These are phyloP conservation scores for Leptopilina drosophilae DNA, from an alignment of 2,888 invertebrate species.

Conservation along the genomic window DNA sequence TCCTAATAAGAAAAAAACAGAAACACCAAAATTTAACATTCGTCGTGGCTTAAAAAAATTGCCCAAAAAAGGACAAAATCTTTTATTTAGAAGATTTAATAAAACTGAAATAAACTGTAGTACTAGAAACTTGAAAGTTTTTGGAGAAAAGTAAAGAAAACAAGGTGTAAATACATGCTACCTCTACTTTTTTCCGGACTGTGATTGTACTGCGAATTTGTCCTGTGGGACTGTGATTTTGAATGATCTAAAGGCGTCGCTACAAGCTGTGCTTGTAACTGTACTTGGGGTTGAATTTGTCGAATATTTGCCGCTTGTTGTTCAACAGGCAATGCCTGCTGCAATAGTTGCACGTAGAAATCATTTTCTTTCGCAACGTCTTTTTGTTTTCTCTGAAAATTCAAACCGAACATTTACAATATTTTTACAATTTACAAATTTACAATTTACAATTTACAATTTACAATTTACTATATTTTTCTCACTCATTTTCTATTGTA, in stretches of 20 bases:
- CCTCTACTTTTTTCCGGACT: conserved; percentile 78
- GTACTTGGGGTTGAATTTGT: conserved; percentile 69
- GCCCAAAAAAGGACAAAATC: not conserved
- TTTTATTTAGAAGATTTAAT: not conserved
- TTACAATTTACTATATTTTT: too few relatives aligned
- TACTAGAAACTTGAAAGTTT: too few relatives aligned
- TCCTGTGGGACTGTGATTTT: conserved; percentile 73
- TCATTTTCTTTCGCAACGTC: conserved; percentile 97
- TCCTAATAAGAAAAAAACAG: conserved; percentile 55
- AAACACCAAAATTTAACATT: not conserved
- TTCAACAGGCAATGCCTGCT: conserved; percentile 91
- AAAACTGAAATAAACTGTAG: too few relatives aligned
- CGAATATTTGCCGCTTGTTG: conserved; percentile 73
- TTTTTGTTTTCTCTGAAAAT: conserved; percentile 88
- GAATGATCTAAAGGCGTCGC: conserved; percentile 68
- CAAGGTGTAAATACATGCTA: conserved; percentile 69
- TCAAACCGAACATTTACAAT: not conserved
- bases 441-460: not conserved
- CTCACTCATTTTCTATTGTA: too few relatives aligned
- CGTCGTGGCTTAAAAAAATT: not conserved
- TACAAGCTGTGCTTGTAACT: conserved; percentile 68
- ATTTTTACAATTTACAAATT: not conserved
- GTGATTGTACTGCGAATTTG: conserved; percentile 74
- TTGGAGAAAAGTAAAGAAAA: not conserved
- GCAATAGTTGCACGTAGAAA: conserved; percentile 94